Percentiles rank a stretch among this genome's conserved stretches.
phyloP scores from a whole-genome alignment of 2,888 invertebrate species.

The Ceriagrion tenellum region DNA sequence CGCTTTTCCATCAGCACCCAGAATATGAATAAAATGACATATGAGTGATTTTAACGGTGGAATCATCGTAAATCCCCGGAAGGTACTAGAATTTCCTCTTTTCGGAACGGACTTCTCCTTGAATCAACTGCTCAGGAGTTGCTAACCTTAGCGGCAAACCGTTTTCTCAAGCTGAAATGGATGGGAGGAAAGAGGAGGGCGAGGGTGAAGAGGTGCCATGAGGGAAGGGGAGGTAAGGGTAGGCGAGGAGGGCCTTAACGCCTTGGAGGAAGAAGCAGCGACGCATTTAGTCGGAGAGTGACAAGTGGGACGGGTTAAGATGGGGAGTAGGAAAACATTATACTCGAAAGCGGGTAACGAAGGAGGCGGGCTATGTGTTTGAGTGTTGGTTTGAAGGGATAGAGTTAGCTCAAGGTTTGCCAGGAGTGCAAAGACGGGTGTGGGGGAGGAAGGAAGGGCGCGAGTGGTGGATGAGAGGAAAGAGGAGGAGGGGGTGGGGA shows the following conservation, averaged over 20 bases:
- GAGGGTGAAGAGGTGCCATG: too few species aligned
- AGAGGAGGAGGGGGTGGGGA: neutral
- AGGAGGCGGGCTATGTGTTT: neutral
- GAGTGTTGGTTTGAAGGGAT: neutral
- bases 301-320: conserved; percentile 28
- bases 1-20: too few species aligned
- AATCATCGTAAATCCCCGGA: too few species aligned
- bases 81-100: too few species aligned
- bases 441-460: too few species aligned
- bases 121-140: too few species aligned
- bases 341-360: neutral
- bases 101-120: too few species aligned
- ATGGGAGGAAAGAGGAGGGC: neutral
- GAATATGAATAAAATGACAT: too few species aligned
- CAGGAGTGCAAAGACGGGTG: too few species aligned
- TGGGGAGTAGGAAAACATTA: conserved; percentile 5
- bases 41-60: too few species aligned
- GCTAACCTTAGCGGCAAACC: neutral
- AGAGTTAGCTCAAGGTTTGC: neutral
- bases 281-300: conserved; percentile 9
- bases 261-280: neutral
- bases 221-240: too few species aligned
- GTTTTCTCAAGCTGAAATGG: neutral
- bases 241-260: neutral
- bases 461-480: neutral